Percentiles rank a stretch among this genome's conserved stretches.
Conservation (phyloP, 2,888 invertebrate species). For the Villa cingulata region DNA sequence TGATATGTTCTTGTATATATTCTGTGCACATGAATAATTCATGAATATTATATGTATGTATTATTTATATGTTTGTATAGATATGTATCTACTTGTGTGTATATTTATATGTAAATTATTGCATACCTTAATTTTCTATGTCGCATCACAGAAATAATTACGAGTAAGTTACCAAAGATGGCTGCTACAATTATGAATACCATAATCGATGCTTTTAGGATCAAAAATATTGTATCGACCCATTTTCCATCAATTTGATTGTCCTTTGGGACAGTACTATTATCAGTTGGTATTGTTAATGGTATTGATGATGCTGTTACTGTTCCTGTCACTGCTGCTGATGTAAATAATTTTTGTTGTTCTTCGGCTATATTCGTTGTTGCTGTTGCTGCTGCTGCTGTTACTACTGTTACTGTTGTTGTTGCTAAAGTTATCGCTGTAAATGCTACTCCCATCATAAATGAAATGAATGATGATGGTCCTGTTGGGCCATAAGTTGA, state of each 20-base stretch:
- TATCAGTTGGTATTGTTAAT: not conserved
- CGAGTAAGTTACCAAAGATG: constrained; percentile 77
- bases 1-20: too few relatives aligned
- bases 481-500: constrained; percentile 14
- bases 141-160: constrained; percentile 76
- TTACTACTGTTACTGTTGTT: not conserved
- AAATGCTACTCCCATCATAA: not conserved
- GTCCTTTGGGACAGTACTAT: not conserved
- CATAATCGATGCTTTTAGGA: constrained; percentile 69
- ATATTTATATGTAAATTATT: too few relatives aligned
- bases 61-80: too few relatives aligned
- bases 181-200: constrained; percentile 77
- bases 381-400: not conserved
- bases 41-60: too few relatives aligned
- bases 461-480: not conserved
- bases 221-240: constrained; percentile 44
- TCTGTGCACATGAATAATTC: too few relatives aligned
- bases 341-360: not conserved
- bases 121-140: constrained; percentile 45
- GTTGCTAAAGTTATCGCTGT: not conserved
- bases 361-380: too few relatives aligned
- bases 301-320: not conserved
- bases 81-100: too few relatives aligned
- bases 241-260: constrained; percentile 31
- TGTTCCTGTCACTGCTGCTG: not conserved